A percentile compares a stretch with the other conserved stretches of the same genome.
These are phyloP conservation scores for Mormyrus lacerda DNA, from an alignment of 2,113 vertebrate species.

Conservation along the genomic window DNA sequence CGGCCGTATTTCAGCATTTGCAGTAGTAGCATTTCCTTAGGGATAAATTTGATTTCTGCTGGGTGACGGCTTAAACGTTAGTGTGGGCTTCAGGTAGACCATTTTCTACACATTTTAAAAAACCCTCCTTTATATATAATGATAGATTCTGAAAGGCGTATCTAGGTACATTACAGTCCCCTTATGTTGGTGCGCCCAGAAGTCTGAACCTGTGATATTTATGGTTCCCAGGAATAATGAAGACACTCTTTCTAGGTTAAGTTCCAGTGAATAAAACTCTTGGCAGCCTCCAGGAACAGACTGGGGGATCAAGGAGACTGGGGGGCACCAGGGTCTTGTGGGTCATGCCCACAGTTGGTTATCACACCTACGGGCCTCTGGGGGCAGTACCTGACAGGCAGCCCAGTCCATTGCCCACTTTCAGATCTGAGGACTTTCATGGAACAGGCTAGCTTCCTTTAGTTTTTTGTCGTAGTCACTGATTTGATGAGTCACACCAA, in stretches of 20 bases:
- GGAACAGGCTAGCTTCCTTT: slow-evolving; percentile 8
- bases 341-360: background rate
- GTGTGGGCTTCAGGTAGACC: background rate
- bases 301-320: background rate
- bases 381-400: background rate
- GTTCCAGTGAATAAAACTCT: background rate
- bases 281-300: background rate
- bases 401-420: background rate
- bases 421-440: background rate
- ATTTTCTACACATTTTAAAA: background rate
- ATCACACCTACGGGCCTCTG: background rate
- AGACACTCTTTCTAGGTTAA: background rate
- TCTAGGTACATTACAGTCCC: background rate
- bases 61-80: background rate
- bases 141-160: background rate
- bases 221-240: background rate
- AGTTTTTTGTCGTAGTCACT: slow-evolving; percentile 26
- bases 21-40: background rate
- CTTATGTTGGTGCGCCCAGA: background rate
- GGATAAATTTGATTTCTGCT: background rate
- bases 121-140: background rate
- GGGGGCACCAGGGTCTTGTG: background rate
- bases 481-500: slow-evolving; percentile 31
- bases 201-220: background rate
- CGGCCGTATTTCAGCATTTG: background rate